Evolutionary conservation across 2,113 vertebrate species (phyloP).

Genomic region (Podarcis raffonei): DNA sequence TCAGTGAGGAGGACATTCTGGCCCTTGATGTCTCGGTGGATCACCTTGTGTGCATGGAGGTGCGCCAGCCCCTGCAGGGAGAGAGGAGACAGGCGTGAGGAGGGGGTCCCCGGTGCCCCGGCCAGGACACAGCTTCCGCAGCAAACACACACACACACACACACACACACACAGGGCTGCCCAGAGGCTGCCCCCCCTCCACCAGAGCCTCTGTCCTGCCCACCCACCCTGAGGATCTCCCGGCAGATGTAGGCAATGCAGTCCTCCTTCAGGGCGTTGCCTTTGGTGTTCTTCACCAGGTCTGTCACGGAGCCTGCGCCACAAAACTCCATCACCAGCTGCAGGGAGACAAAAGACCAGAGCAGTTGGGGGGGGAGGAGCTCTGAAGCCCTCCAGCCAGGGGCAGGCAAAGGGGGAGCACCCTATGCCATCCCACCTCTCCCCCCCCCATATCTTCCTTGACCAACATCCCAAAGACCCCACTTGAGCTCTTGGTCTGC

Average conservation of each 20-base stretch:
- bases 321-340: conserved; percentile 96
- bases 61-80: conserved; percentile 86
- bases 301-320: conserved; percentile 92
- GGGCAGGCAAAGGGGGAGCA: background rate
- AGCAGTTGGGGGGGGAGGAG: background rate
- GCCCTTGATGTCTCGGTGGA: conserved; percentile 94
- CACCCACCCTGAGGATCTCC: conserved; percentile 88
- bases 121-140: too few relatives aligned
- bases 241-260: conserved; percentile 94
- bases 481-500: background rate
- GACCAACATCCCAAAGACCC: background rate
- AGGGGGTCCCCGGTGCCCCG: too few relatives aligned
- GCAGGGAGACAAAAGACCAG: background rate
- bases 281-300: conserved; percentile 92
- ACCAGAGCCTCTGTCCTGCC: fast-evolving
- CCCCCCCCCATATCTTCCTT: background rate
- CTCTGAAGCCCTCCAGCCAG: too few relatives aligned
- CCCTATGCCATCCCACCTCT: background rate
- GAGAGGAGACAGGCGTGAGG: too few relatives aligned
- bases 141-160: too few relatives aligned
- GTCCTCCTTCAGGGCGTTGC: conserved; percentile 91
- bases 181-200: background rate
- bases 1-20: conserved; percentile 93
- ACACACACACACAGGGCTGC: too few relatives aligned
- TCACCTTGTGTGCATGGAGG: conserved; percentile 92